Evolutionary conservation across 1,140 invertebrate species (phyloP), one percentile per base, ranked within the genome.

Genomic region (Prorops nasuta): DNA sequence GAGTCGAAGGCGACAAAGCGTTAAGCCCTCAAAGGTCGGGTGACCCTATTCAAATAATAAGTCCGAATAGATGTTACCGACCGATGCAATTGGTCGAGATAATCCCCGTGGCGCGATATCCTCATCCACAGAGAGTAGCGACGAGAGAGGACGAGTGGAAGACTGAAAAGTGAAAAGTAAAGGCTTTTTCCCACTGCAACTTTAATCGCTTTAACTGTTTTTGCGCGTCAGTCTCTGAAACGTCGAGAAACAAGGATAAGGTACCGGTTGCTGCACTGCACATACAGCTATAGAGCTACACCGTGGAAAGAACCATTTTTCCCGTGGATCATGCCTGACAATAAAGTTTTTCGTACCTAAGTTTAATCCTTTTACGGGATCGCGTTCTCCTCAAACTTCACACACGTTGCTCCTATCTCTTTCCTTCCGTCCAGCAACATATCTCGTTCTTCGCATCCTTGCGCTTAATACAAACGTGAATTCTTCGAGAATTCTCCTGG

Each of bases 21-120:
- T 57, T 64, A 61, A 68, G 56, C 60, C 58, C 52, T 59, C 35
- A 21, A 41, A 43, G 49, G 39, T 44, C 24, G 50, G 47, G 43
- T 39, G 55, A 37, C 54, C 54, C 58, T 66, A 64, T 69, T 66
- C 68, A 72, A 71, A 72, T 69, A 71, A 71, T 69, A 72, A 69
- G 66, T 66, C 56, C 60, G 51, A 65, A 67, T 69, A 52, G 59
- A 61, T 64, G 63, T 69, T 60, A 58, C 53, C 59, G 51, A 54
- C 61, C 46, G 44, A 52, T 51, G 60, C 60, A 58, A 65, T 63
- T 57, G 64, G 63, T 53, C 53, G 52, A 42, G 66, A 64, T 64
- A 63, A 57, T 61, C 50, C 56, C 48, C 53, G 57, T 63, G 56
- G 66, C 62, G 63, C 66, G 69, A 71, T 69, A 68, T 66, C 58